phyloP scores from a whole-genome alignment of 2,113 vertebrate genomes.

The Stictonetta naevosa region DNA sequence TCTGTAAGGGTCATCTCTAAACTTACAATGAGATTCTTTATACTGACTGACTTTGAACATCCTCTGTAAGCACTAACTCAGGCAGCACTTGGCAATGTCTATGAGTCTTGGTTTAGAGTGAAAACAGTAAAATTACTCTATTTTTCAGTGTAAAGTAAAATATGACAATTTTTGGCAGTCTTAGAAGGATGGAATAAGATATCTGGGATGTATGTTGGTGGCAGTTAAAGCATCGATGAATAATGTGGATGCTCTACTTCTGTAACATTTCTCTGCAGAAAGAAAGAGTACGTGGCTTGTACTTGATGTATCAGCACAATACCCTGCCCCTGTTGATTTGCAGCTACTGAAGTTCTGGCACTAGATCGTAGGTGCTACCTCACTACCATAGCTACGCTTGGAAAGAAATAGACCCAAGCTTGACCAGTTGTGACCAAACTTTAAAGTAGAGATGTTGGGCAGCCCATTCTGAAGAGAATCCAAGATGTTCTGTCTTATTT shows the following conservation, averaged over 20 bases:
- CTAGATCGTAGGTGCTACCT: not conserved
- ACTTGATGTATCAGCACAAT: not conserved
- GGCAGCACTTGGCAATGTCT: not conserved
- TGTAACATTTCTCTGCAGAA: not conserved
- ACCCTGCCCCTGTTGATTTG: not conserved
- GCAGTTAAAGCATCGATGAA: not conserved
- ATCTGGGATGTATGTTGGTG: not conserved
- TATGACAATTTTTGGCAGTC: not conserved
- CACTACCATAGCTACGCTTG: not conserved
- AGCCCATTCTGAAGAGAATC: not conserved
- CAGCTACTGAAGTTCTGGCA: not conserved
- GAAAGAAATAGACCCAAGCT: not conserved
- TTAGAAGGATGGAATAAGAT: not conserved
- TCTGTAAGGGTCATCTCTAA: not conserved
- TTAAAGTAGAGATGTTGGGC: not conserved
- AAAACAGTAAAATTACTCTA: not conserved
- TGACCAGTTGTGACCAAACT: not conserved
- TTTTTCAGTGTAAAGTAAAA: not conserved
- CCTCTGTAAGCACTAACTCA: not conserved
- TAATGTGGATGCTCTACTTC: not conserved
- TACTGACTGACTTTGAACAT: not conserved
- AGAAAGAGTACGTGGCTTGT: not conserved
- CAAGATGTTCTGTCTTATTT: not conserved
- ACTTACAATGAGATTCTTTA: not conserved
- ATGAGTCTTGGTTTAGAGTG: not conserved